These are phyloP conservation scores for Rotaria macrura DNA, from an alignment of 2,888 invertebrate species.

Conservation along the genomic window DNA sequence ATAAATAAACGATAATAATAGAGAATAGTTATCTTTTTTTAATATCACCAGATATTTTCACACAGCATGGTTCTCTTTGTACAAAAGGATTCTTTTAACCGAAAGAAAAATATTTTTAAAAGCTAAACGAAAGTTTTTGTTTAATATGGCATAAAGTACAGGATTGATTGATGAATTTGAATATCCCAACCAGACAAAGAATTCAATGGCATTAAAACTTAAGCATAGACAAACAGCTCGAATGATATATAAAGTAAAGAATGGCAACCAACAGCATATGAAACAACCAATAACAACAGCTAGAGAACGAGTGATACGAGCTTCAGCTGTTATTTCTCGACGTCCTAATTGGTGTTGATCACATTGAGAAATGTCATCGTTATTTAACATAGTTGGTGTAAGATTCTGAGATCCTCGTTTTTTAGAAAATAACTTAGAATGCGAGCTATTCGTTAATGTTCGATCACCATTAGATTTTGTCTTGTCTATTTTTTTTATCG, in stretches of 20 bases:
- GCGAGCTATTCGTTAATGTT: not conserved
- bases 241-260: constrained; percentile 48
- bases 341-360: constrained; percentile 34
- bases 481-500: not conserved
- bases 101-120: constrained; percentile 40
- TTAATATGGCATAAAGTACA: constrained; percentile 49
- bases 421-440: constrained; percentile 18
- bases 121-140: constrained; percentile 47
- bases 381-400: not conserved
- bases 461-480: not conserved
- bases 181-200: constrained; percentile 49
- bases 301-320: constrained; percentile 49
- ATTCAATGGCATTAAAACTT: constrained; percentile 42
- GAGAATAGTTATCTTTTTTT: no score
- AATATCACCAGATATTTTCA: not conserved
- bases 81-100: not conserved
- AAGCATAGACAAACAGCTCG: constrained; percentile 41
- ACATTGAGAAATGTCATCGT: not conserved
- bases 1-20: no score
- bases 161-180: constrained; percentile 49
- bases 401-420: not conserved
- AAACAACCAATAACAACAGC: constrained; percentile 49
- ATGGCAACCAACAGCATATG: constrained; percentile 50
- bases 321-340: constrained; percentile 39
- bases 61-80: not conserved